Base-by-base conservation (phyloP, 2,888 invertebrate species). In the Orthosia gracilis region DNA sequence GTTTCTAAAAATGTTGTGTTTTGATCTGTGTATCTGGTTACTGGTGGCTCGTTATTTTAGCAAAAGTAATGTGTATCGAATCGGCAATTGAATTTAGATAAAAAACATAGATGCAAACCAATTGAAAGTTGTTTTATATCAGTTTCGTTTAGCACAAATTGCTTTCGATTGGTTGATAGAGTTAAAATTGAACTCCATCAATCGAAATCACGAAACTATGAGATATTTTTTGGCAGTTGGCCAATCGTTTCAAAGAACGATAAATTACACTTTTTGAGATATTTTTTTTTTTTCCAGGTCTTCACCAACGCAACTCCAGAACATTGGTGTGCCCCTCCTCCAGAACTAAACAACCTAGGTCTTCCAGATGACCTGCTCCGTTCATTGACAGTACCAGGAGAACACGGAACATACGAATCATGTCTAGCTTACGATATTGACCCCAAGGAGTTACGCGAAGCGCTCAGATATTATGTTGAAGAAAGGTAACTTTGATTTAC, bases 291-390 rank as follows among this genome's bases (percentile, higher is more conserved):
- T 7, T n/a, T 91, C 4, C 90, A 97, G 97, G 97, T 97, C 62
- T 98, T 98, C 91, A 97, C 97, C 76, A 97, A 97, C 78, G 97
- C 97, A n/a, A 97, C 97, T 18, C 98, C 98, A 23, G 97, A 97
- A 47, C 97, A 97, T 88, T 97, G 97, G 97, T 98, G 98, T 87
- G 94, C 96, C 1, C 96, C 97, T 2, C 95, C 96, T 12, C 96
- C 97, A 40, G 97, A 97, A 84, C 90, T 97, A 59, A 94, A 96
- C 57, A 92, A 93, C 62, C 90, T 96, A 69, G 91, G 94, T 49
- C 91, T 97, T 70, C 94, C 96, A 69, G 92, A 96, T 23, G 95
- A 95, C 2, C 91, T 97, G 76, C 90, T 97, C 12, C 96, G 97
- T 63, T 94, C 96, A 26, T 92, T 97, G 23, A 97, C 96, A 5